These are phyloP conservation scores for Hoplostethus mediterraneus DNA, from an alignment of 2,797 vertebrate genomes.

Conservation along the genomic window DNA sequence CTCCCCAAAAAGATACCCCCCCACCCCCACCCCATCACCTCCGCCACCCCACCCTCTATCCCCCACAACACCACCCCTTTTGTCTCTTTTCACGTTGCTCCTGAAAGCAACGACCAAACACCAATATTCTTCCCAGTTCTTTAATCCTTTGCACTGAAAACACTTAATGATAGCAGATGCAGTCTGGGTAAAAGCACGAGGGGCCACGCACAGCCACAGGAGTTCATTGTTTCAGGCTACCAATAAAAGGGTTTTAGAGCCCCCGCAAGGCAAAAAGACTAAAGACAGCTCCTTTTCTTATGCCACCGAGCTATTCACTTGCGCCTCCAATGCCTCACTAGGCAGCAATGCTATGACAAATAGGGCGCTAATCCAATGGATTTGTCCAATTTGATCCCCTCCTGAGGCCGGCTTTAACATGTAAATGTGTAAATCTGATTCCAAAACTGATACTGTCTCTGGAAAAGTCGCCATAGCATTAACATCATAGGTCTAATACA, in stretches of 20 bases:
- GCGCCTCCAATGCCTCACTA: constrained; percentile 21
- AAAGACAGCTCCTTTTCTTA: constrained; percentile 52
- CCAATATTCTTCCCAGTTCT: constrained; percentile 26
- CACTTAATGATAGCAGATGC: constrained; percentile 31
- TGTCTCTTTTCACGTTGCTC: constrained; percentile 30
- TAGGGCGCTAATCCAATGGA: constrained; percentile 33
- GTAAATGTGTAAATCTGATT: constrained; percentile 30
- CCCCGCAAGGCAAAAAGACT: constrained; percentile 16
- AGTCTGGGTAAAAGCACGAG: constrained; percentile 6
- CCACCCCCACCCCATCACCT: constrained; percentile 2
- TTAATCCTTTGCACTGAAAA: constrained; percentile 26
- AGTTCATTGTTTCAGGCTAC: constrained; percentile 41
- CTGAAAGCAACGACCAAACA: constrained; percentile 25
- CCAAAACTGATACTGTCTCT: constrained; percentile 9
- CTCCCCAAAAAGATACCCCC: background rate
- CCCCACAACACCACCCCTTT: constrained; percentile 14
- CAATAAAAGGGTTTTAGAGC: constrained; percentile 49
- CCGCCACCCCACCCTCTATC: background rate
- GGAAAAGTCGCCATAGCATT: background rate
- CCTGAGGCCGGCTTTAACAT: constrained; percentile 26
- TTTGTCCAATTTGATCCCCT: constrained; percentile 25
- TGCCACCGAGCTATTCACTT: constrained; percentile 39
- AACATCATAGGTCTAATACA: constrained; percentile 2
- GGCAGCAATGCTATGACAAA: constrained; percentile 29
- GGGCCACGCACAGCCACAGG: background rate